Base-by-base conservation (phyloP, 2,113 vertebrate genomes). In the Rhinoptilus africanus region DNA sequence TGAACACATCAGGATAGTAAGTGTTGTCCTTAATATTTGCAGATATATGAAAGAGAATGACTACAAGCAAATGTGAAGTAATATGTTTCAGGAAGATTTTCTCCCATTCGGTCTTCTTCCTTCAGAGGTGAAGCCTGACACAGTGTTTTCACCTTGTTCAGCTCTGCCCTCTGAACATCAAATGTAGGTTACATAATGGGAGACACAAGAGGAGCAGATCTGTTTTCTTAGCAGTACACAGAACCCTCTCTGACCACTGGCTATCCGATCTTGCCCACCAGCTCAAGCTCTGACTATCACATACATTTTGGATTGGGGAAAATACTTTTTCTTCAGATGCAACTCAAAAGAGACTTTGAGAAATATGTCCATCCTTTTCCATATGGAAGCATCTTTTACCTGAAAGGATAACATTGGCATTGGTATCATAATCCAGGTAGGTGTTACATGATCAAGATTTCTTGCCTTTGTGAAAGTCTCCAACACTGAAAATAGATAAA, bases 261-360 rank as follows among this genome's bases (percentile, higher is more conserved):
- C 10, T 81, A 22, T 8, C 14, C 14, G 37, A 5, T 54, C 24
- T 51, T 78, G 14, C 23, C 16, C 21, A 54, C 4, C n/a, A 50
- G 47, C 19, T 78, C 12, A 50, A 60, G 16, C 1, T 11, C 2
- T 0, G 54, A 19, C 7, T 39, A 41, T 27, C 7, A 18, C 3
- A 28, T 8, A 15, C 14, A 37, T 71, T 91, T 77, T 32, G n/a
- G 2, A 0, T n/a, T 82, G 14, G 10, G 37, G 37, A 76, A 90
- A 67, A 7, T 4, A 63, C 2, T 39, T 30, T 54, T 59, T 67
- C 28, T 71, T 79, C 5, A 68, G 6, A 17, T 34, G 2, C 0
- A 15, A 45, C 21, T 71, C 7, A 23, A 47, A 78, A 75, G 4
- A 1, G 3, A 43, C 18, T 72, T 53, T 24, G 27, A 67, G 32